Evolutionary conservation across 2,888 invertebrate species (phyloP).

Genomic region (Formica aserva): DNA sequence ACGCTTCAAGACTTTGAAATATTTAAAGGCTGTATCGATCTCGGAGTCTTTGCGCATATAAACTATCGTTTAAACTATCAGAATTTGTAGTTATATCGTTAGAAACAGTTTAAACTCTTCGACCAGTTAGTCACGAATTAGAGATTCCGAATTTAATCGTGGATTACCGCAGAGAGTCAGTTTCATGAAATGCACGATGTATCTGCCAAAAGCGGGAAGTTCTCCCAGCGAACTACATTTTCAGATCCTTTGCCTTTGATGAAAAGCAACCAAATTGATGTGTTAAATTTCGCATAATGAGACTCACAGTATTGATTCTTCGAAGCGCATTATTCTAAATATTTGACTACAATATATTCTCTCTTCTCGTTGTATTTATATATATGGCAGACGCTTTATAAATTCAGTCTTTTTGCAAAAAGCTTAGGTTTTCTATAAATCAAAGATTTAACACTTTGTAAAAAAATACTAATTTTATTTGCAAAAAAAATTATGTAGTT

Average conservation of each 20-base stretch:
- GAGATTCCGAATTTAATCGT: constrained; percentile 67
- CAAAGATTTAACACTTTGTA: too few species aligned
- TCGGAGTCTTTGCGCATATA: neutral
- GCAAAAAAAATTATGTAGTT: too few species aligned
- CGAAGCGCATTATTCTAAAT: neutral
- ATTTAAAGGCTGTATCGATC: neutral
- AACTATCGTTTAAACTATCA: constrained; percentile 26
- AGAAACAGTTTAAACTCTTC: constrained; percentile 49
- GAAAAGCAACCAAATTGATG: constrained; percentile 41
- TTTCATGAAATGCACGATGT: constrained; percentile 50
- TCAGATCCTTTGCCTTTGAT: constrained; percentile 55
- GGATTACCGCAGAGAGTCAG: constrained; percentile 64
- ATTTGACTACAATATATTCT: neutral
- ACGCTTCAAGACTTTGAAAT: neutral
- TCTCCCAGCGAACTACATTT: constrained; percentile 39
- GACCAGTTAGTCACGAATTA: constrained; percentile 57
- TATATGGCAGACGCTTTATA: neutral
- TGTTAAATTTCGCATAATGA: constrained; percentile 44
- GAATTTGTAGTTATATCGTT: constrained; percentile 44
- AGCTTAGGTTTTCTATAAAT: too few species aligned
- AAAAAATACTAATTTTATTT: too few species aligned
- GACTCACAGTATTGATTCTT: constrained; percentile 12
- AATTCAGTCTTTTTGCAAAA: neutral
- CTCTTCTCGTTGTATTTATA: neutral
- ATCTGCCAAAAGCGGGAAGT: constrained; percentile 59